Base-by-base conservation (phyloP, 2,113 vertebrate genomes). In the Thalassoma bifasciatum region DNA sequence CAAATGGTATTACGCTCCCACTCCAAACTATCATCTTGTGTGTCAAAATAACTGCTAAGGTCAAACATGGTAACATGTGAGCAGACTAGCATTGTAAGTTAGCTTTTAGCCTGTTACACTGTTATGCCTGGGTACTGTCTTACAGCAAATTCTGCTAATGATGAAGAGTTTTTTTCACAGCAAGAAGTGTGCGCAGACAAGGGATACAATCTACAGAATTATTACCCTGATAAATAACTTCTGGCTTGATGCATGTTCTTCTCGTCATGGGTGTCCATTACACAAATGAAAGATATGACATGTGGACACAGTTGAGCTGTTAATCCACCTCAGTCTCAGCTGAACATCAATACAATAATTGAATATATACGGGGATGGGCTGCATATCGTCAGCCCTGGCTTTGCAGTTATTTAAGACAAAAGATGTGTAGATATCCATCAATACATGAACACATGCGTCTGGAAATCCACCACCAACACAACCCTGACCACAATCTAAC, bases 381-480 rank as follows among this genome's bases (percentile, higher is more conserved):
- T 44, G 13, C 6, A 44, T 17, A 5, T 42, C 9, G 10, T 42
- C 10, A 5, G 42, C 42, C 11, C 14, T 44, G 16, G 3, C 37
- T 38, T 60, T 36, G 34, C 58, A 38, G 38, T 49, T 58, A 53
- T 58, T 67, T 58, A 42, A 60, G 38, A 42, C 30, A 69, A 17
- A 21, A 72, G 58, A 73, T 30, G 51, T 24, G 78, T 26, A 62
- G 5, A 38, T 10, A 38, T 38, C 37, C 37, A 38, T 38, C 5
- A 5, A 38, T 10, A 38, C 10, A 38, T 50, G 63, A 5, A 38
- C 37, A 38, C 10, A 38, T 50, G 63, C 81, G 72, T 79, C 66
- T 72, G 66, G 77, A 66, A 63, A 12, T 6, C 23, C 61, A 21
- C 5, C 58, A 4, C 44, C 16, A 4, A 8, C 17, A 1, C 44